Evolutionary conservation across 2,113 vertebrate species (phyloP), one percentile per base, ranked within the genome.

Genomic region (Choloepus hoffmanni): DNA sequence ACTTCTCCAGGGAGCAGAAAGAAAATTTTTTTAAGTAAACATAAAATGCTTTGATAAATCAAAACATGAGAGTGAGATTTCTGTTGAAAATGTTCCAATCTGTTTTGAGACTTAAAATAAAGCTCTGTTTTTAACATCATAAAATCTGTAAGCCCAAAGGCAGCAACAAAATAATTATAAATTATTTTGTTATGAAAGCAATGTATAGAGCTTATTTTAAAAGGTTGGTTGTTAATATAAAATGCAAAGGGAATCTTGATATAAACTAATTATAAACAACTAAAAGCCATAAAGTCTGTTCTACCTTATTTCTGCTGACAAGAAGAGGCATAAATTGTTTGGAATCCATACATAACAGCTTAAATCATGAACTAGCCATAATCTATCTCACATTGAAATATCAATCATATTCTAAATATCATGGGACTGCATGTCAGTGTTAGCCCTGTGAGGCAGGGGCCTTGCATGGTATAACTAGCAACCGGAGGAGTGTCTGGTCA

Each of bases 11-110:
- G 97, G 98, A 98, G 78, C 18, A 88, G 79, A 97, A 98, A 97
- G 95, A 96, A 93, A 92, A 24, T 58, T n/a, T 84, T 85, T 98
- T 98, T 92, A 98, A 98, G 96, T 97, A 98, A 98, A 98, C 81
- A 98, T 96, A 96, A 98, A 98, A 98, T 93, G 89, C 55, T 98
- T 95, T 98, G 95, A 98, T 98, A 98, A 98, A 98, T 98, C 97
- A 98, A 98, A 98, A 98, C 93, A 98, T 97, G 97, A 84, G 98
- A 98, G 98, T 98, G 81, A 98, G 95, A 97, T 94, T 97, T 96
- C 82, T 97, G 79, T 92, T 96, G 68, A 96, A 93, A 94, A 90
- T 93, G 70, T 94, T 26, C 68, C 94, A 85, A 87, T 97, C 85
- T 96, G 73, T 93, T 97, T 96, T 94, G 95, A 98, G 83, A 89